Evolutionary conservation across 2,113 vertebrate species (phyloP).

Genomic region (cattle (Bos taurus)): ARS-UCD2.0 NC_037332.1:6352501-6353000

Average conservation of each 20-base stretch:
- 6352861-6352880: conserved; percentile 8
- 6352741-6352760: conserved; percentile 1
- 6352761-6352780: conserved; percentile 39
- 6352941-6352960: background rate
- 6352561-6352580: background rate
- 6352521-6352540: background rate
- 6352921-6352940: background rate
- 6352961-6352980: background rate
- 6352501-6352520: background rate
- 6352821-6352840: conserved; percentile 50
- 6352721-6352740: background rate
- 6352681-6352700: background rate
- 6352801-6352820: conserved; percentile 30
- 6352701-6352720: background rate
- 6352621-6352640: background rate
- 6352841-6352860: conserved; percentile 35
- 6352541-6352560: too few species aligned
- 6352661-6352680: background rate
- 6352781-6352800: conserved; percentile 33
- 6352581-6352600: background rate
- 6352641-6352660: background rate
- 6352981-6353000: background rate
- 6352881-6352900: conserved; percentile 5
- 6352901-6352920: background rate
- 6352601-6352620: background rate